Base-by-base conservation (phyloP, 1,140 invertebrate genomes). In the Drosophila dunni region DNA sequence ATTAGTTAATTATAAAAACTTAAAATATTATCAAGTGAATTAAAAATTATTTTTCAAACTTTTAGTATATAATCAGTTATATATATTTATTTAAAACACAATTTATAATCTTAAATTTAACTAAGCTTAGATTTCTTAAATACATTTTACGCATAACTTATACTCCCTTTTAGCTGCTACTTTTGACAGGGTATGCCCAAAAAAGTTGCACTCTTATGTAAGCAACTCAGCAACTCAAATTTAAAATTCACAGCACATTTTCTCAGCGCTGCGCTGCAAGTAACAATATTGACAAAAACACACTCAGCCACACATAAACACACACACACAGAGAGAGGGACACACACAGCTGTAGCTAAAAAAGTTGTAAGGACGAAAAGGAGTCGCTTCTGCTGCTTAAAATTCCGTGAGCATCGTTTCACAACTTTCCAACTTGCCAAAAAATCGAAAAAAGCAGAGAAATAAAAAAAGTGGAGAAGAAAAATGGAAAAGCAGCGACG, bases 391-490 rank as follows among this genome's bases (percentile, higher is more conserved):
- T 51, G 68, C 84, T 91, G 83, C 78, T 91, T 91, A 91, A 91
- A 91, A 91, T 91, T 91, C 90, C 69, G 83, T 79, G 67, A 91
- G 90, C 90, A 91, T 90, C 90, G 89, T 91, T 91, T 91, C 90
- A 91, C 90, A 91, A 91, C 90, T 91, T 91, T 90, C 90, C 90
- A 91, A 82, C 80, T 91, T 85, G 81, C 90, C 81, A 84, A 88
- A 90, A 90, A 88, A 88, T 85, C 79, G 79, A 90, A 65, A 69
- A 56, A 38, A 20, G 38, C 42, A 63, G 72, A 71, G 63, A 51
- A 33, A 75, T 53, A 11, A 64, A 67, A 65, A 81, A 82, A 71
- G 67, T 44, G 62, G 67, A 74, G 61, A 57, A 45, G 65, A 29
- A 75, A 38, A 64, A 58, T n/a, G 40, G 45, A 46, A 53, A 57